A percentile compares a stretch with the other conserved stretches of the same genome.
Evolutionary conservation across 2,888 invertebrate genomes (phyloP).

Genomic region (Phrixothrix hirtus): DNA sequence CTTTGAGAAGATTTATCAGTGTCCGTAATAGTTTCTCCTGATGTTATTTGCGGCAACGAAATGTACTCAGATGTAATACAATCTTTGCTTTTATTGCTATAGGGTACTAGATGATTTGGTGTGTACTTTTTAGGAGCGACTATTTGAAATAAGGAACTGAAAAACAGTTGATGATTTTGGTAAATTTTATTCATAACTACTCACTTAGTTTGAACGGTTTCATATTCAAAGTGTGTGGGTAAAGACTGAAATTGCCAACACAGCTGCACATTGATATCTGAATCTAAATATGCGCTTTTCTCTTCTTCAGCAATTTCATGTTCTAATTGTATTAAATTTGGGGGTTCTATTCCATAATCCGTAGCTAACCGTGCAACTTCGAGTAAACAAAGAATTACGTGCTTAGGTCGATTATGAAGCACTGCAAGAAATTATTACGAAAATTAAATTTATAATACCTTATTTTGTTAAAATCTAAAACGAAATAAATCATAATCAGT

Average conservation of each 20-base stretch:
- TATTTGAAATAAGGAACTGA: too few relatives aligned
- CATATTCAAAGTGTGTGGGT: slow-evolving; percentile 54
- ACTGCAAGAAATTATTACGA: too few relatives aligned
- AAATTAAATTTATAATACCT: too few relatives aligned
- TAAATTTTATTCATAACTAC: too few relatives aligned
- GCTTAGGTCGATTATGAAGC: slow-evolving; percentile 79
- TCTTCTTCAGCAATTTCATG: slow-evolving; percentile 85
- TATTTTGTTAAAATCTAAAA: too few relatives aligned
- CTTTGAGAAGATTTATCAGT: slow-evolving; percentile 7
- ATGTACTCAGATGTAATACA: neutral
- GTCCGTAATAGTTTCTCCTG: slow-evolving; percentile 2
- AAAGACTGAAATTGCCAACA: slow-evolving; percentile 72
- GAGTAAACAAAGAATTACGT: slow-evolving; percentile 81
- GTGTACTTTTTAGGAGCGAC: too few relatives aligned
- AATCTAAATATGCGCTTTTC: slow-evolving; percentile 64
- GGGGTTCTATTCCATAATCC: slow-evolving; percentile 78
- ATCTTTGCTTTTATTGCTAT: slow-evolving; percentile 2
- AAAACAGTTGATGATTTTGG: too few relatives aligned
- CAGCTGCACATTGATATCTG: slow-evolving; percentile 64
- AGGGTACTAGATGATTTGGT: slow-evolving; percentile 9
- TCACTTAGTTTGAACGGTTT: slow-evolving; percentile 42
- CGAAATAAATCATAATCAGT: too few relatives aligned
- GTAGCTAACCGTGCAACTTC: slow-evolving; percentile 83
- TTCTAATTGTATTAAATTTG: slow-evolving; percentile 79
- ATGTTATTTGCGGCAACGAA: slow-evolving; percentile 11